Base-by-base conservation (phyloP, 2,113 vertebrate species). In the Chitala chitala region DNA sequence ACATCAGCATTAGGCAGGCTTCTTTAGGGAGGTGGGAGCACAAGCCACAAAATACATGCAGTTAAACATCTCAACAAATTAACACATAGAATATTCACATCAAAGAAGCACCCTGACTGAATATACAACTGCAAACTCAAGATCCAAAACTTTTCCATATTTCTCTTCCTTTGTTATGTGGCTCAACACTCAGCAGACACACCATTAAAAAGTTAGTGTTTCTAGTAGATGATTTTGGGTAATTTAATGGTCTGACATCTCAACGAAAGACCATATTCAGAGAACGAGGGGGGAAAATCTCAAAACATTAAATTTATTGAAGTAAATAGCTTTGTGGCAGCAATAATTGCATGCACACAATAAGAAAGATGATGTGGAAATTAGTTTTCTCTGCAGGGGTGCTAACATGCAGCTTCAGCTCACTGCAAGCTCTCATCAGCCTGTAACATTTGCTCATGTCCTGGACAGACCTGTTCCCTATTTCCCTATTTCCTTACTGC, bases 281-380 rank as follows among this genome's bases (percentile, higher is more conserved):
- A 40, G 64, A 46, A 44, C 26, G 46, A 12, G 42, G 6, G 24
- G 1, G 1, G 3, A 31, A 46, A 15, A 48, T 68, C 31, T 33
- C 38, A 68, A 68, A 48, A 48, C 64, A 48, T 8, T 46, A 48
- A 36, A 68, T 46, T 26, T n/a, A 13, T 68, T 46, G 40, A 48
- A 46, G 38, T 68, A 68, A 68, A 26, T 68, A 68, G 64, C 64
- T 46, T 22, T 68, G 64, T 46, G 40, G 40, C 10, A 24, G 42
- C 22, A 36, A 3, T 68, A 68, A 68, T 68, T 46, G 64, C 64
- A 26, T 26, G 40, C 26, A 24, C 64, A 24, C 64, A 26, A 26
- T 48, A 26, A 46, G 64, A 68, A 68, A 68, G 64, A 68, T 68
- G 42, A 31, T 66, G 63, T 66, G 42, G 42, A 46, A 29, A 68